A percentile compares a stretch with the other conserved stretches of the same genome.
Evolutionary conservation across 1,140 invertebrate species (phyloP).

Genomic region (Cephus cinctus): DNA sequence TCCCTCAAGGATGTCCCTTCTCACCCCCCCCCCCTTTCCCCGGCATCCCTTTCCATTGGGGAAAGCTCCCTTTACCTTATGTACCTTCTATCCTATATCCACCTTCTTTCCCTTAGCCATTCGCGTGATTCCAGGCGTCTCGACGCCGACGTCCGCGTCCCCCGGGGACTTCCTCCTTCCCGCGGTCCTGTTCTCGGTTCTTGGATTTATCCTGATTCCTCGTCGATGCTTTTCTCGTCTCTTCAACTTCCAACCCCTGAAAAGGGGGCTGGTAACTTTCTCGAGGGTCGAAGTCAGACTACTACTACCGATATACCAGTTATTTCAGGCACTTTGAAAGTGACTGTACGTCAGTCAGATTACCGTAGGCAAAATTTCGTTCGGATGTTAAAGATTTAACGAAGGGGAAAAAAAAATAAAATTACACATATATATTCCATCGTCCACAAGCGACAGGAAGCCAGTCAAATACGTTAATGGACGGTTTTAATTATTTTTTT

Average conservation of each 20-base stretch:
- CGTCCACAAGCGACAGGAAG: no score
- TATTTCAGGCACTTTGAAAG: no score
- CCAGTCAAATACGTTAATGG: no score
- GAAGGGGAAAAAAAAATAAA: no score
- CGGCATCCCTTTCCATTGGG: constrained; percentile 1
- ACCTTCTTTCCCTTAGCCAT: neutral
- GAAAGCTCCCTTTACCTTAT: constrained; percentile 2
- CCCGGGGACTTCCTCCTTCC: neutral
- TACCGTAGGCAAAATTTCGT: no score
- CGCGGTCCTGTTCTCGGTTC: neutral
- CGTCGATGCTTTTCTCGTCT: neutral
- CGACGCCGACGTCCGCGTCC: neutral
- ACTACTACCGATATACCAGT: neutral
- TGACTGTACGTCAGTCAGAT: no score
- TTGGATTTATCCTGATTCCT: neutral
- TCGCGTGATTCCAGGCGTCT: neutral
- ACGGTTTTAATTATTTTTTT: no score
- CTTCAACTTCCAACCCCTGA: neutral
- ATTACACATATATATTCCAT: no score
- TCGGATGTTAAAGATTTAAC: no score
- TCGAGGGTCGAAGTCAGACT: neutral
- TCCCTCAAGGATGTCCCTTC: constrained; percentile 6
- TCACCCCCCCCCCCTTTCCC: neutral
- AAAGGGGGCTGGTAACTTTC: neutral
- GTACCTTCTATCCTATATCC: neutral